A percentile compares a stretch with the other conserved stretches of the same genome.
These are phyloP conservation scores for Laterallus jamaicensis DNA, from an alignment of 2,113 vertebrate genomes.

Conservation along the genomic window DNA sequence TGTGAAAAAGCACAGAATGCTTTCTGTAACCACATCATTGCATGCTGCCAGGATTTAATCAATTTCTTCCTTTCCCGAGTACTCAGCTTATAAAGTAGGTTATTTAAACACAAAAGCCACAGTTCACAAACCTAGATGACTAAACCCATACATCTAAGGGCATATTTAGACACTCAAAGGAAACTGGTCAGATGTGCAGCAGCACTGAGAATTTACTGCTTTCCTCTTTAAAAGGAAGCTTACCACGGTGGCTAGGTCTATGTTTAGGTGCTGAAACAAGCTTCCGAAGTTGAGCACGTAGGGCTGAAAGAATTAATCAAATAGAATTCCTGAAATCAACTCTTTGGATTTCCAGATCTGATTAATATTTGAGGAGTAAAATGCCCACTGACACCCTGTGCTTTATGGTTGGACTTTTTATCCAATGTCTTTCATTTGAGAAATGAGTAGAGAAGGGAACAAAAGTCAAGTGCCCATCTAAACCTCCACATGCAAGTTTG, in stretches of 20 bases:
- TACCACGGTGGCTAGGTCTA: not conserved
- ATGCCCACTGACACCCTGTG: not conserved
- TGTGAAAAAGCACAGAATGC: slow-evolving; percentile 52
- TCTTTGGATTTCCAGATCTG: not conserved
- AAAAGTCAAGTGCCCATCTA: not conserved
- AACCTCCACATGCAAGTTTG: not conserved
- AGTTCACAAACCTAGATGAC: not conserved
- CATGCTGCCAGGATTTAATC: slow-evolving; percentile 66
- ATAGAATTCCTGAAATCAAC: not conserved
- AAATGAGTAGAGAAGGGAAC: not conserved
- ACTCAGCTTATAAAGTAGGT: slow-evolving; percentile 32
- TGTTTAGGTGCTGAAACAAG: not conserved
- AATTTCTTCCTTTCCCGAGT: slow-evolving; percentile 62
- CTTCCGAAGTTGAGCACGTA: not conserved
- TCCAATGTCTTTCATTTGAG: not conserved
- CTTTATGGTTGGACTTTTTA: not conserved
- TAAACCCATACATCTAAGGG: not conserved
- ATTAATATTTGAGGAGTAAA: not conserved
- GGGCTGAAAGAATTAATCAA: not conserved
- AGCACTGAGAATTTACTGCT: not conserved
- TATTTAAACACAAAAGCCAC: slow-evolving; percentile 41
- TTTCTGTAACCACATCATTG: slow-evolving; percentile 56
- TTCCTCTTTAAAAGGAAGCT: not conserved
- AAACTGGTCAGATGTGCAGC: not conserved
- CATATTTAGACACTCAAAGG: not conserved